Evolutionary conservation across 2,797 vertebrate genomes (phyloP).

Genomic region (Nannoperca obscura): DNA sequence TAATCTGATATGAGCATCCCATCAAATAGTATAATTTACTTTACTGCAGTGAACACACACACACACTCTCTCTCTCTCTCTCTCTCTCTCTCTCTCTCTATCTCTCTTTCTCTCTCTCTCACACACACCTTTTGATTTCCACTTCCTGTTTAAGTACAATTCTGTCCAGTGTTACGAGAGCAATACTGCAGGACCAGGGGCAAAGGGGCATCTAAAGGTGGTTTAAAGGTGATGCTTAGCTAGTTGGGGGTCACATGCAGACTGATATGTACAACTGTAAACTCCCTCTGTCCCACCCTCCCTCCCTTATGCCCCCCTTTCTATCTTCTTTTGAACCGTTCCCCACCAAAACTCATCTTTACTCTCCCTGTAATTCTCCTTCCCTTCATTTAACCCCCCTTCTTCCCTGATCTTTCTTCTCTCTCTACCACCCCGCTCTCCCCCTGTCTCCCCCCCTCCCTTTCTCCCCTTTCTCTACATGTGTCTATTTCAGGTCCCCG

Average conservation of each 20-base stretch:
- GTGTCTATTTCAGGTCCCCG: slow-evolving; percentile 92
- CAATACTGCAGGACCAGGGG: slow-evolving; percentile 65
- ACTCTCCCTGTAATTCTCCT: background rate
- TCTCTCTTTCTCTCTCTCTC: slow-evolving; percentile 4
- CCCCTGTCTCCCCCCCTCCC: background rate
- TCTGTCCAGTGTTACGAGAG: slow-evolving; percentile 61
- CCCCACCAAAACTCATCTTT: background rate
- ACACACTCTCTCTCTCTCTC: slow-evolving; percentile 36
- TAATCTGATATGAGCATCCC: slow-evolving; percentile 55
- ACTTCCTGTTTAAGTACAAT: slow-evolving; percentile 41
- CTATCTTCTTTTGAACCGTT: background rate
- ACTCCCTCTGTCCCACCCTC: slow-evolving; percentile 45
- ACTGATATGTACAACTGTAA: slow-evolving; percentile 80
- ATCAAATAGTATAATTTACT: slow-evolving; percentile 42
- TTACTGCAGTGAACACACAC: slow-evolving; percentile 47
- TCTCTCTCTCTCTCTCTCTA: background rate
- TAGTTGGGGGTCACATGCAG: slow-evolving; percentile 77
- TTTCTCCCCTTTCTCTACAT: background rate
- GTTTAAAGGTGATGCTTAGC: slow-evolving; percentile 63
- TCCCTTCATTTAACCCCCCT: background rate
- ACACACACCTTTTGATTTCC: slow-evolving; percentile 9
- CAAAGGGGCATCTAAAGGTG: slow-evolving; percentile 53
- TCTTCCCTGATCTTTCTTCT: background rate
- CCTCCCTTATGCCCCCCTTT: background rate
- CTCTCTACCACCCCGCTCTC: background rate